phyloP scores from a whole-genome alignment of 2,888 invertebrate species.

The Coecobrya sp. region DNA sequence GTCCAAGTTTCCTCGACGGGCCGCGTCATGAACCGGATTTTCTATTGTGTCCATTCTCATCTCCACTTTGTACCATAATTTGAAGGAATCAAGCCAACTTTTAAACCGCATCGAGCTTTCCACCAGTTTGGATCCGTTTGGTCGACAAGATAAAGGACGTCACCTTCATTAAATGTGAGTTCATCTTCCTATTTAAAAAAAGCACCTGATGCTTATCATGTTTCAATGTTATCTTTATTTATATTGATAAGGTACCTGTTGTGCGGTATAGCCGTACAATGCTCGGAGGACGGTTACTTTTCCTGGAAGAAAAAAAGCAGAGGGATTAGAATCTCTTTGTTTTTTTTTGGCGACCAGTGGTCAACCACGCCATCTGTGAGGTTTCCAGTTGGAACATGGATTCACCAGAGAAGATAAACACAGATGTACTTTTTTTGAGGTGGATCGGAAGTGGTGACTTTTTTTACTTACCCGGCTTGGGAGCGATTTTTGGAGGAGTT shows the following conservation, averaged over 20 bases:
- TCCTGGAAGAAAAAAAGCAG: constrained; percentile 87
- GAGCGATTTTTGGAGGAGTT: constrained; percentile 86
- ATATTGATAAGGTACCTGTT: no score
- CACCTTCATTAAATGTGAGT: constrained; percentile 91
- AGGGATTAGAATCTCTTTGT: no score
- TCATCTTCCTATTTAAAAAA: constrained; percentile 89
- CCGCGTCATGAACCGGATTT: constrained; percentile 91
- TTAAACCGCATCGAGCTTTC: constrained; percentile 89
- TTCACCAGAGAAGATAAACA: no score
- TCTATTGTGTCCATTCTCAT: constrained; percentile 90
- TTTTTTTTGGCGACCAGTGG: no score
- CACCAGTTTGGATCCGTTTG: constrained; percentile 88
- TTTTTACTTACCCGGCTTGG: constrained; percentile 86
- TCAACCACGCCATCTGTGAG: no score
- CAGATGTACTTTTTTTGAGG: no score
- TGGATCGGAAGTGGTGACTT: no score
- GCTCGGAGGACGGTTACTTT: constrained; percentile 90
- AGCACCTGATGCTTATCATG: not conserved
- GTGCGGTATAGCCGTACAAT: constrained; percentile 89
- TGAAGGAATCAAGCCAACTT: constrained; percentile 90
- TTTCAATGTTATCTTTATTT: no score
- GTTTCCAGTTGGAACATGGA: no score
- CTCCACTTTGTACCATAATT: constrained; percentile 90
- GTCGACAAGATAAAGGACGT: constrained; percentile 90
- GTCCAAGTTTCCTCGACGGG: constrained; percentile 90